phyloP scores from a whole-genome alignment of 2,888 invertebrate species.

The Petrophora chlorosata region DNA sequence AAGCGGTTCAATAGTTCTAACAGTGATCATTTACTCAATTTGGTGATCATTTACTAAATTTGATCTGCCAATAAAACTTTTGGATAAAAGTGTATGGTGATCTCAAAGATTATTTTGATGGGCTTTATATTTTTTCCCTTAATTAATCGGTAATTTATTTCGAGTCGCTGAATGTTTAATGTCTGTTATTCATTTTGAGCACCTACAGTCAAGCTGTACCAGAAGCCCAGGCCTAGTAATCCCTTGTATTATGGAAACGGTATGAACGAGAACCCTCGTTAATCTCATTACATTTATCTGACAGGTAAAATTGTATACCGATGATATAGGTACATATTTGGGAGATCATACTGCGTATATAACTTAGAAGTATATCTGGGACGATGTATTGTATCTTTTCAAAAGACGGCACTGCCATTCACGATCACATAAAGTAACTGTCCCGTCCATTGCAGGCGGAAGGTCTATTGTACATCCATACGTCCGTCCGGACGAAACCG shows the following conservation, averaged over 20 bases:
- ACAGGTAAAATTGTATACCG: slow-evolving; percentile 3
- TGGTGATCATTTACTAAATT: no score
- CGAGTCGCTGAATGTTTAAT: no score
- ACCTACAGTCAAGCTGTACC: slow-evolving; percentile 2
- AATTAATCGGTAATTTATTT: no score
- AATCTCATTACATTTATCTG: slow-evolving; percentile 20
- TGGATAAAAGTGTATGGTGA: no score
- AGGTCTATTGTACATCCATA: slow-evolving; percentile 14
- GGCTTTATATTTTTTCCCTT: no score
- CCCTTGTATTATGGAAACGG: slow-evolving; percentile 25
- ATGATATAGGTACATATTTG: no score
- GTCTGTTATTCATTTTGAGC: no score
- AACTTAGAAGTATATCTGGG: not conserved
- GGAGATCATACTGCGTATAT: no score
- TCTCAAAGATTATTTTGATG: no score
- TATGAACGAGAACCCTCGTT: slow-evolving; percentile 20
- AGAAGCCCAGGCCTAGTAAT: slow-evolving; percentile 18
- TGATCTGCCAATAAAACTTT: no score
- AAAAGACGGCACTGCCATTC: slow-evolving; percentile 2
- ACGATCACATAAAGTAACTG: slow-evolving; percentile 10
- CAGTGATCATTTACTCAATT: no score
- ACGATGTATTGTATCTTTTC: slow-evolving; percentile 1
- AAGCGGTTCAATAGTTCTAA: no score
- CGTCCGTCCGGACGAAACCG: slow-evolving; percentile 12
- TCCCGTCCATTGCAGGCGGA: slow-evolving; percentile 11